Base-by-base conservation (phyloP, 2,113 vertebrate species). In the Ptyas mucosa region DNA sequence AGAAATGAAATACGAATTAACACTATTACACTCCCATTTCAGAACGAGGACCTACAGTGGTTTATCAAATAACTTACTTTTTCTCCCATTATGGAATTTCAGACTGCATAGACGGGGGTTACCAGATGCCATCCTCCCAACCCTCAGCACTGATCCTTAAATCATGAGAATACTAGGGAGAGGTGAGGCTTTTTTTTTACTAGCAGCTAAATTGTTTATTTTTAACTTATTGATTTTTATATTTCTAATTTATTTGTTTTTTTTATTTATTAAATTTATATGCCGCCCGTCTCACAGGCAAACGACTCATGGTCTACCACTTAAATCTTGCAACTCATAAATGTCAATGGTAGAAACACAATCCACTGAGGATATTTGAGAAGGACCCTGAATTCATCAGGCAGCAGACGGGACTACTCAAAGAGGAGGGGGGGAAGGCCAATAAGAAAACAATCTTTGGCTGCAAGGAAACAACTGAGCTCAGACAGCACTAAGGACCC, bases 401-500 rank as follows among this genome's bases (percentile, higher is more conserved):
- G 34, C 75, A 81, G 75, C 18, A 21, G 34, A 81, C 8, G 21
- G 8, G 75, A 43, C 18, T 81, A 81, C 18, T 39, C n/a, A 39
- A 18, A 9, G 6, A 0, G 64, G 4, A 4, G 1, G 26, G 26
- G 1, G 3, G 11, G n/a, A 2, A 24, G 8, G n/a, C 21, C 12
- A 69, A 1, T 69, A 69, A 34, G 64, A 69, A 69, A 69, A 69
- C 29, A 34, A 34, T 0, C 2, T 69, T 69, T 34, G 29, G 64
- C 29, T 69, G 64, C 64, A 69, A 69, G 14, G n/a, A 69, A 69
- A 34, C 29, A 34, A 34, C 5, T 14, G 15, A 69, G 26, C 29
- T 69, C 64, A 34, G 64, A 34, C 64, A 69, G 29, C 29, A 6
- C 12, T 29, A 69, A n/a, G 29, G 64, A 15, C 12, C 12, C 29